These are phyloP conservation scores for Strigamia maritima DNA, from an alignment of 2,888 invertebrate genomes.

Conservation along the genomic window DNA sequence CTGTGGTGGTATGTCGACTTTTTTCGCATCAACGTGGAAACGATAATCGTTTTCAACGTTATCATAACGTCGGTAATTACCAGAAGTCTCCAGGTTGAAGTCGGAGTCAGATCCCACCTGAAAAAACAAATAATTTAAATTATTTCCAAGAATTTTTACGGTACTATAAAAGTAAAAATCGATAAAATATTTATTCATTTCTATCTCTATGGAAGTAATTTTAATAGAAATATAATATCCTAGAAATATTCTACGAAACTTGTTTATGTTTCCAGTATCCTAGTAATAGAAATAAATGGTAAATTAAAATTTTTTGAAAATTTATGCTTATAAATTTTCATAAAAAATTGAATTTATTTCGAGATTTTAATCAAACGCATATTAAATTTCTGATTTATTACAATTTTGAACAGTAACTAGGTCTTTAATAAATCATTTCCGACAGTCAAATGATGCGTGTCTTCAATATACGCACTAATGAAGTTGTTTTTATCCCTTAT, in stretches of 20 bases:
- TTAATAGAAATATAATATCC: too few relatives aligned
- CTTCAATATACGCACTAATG: too few relatives aligned
- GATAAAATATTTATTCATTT: too few relatives aligned
- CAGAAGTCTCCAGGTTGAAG: slow-evolving; percentile 61
- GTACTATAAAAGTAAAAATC: neutral
- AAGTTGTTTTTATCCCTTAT: too few relatives aligned
- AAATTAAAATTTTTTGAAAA: too few relatives aligned
- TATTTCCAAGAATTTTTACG: neutral
- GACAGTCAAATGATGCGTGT: neutral
- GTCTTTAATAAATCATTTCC: neutral
- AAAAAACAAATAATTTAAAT: slow-evolving; percentile 43
- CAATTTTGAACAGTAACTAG: neutral
- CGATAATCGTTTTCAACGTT: slow-evolving; percentile 60
- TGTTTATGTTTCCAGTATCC: too few relatives aligned
- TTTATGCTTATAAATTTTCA: too few relatives aligned
- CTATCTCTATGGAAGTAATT: too few relatives aligned
- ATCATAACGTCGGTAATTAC: slow-evolving; percentile 65
- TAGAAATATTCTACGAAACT: too few relatives aligned
- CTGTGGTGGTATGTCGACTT: slow-evolving; percentile 44
- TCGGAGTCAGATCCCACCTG: slow-evolving; percentile 66
- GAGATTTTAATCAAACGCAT: too few relatives aligned
- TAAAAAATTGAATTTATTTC: too few relatives aligned
- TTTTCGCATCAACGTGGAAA: slow-evolving; percentile 44
- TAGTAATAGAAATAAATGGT: too few relatives aligned
- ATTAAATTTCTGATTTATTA: neutral